Evolutionary conservation across 1,140 invertebrate genomes (phyloP), one percentile per base, ranked within the genome.

Genomic region (Brachionus paranguensis): DNA sequence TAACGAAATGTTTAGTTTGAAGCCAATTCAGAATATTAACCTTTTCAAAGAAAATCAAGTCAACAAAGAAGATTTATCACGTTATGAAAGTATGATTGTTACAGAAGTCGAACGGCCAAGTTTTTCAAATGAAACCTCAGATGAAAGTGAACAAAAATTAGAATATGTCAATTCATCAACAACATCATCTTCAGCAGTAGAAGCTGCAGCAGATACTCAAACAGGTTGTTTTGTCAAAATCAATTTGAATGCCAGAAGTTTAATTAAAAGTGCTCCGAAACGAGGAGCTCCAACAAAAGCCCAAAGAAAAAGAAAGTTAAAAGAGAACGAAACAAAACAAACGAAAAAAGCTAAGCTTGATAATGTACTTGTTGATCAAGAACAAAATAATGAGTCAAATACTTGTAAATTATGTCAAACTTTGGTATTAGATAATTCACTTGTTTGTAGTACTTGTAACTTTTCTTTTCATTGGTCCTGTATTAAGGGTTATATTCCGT

Each of bases 241-340:
- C 2, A 47, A 47, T 47, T 47, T 47, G 14, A 47, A 47, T 33
- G 65, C 1, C 1, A 70, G 27, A 37, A 70, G 65, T 70, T 6
- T 70, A 37, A 27, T 70, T 37, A 70, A 70, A 70, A 70, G 65
- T 70, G 65, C 65, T 70, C 65, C 65, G 6, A 70, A 70, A 37
- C 65, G 27, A 37, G 65, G 65, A n/a, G n/a, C n/a, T n/a, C n/a
- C n/a, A n/a, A n/a, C n/a, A n/a, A n/a, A n/a, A n/a, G n/a, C n/a
- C n/a, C n/a, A n/a, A n/a, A n/a, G n/a, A n/a, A n/a, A n/a, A n/a
- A n/a, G n/a, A n/a, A n/a, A n/a, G n/a, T n/a, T n/a, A n/a, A n/a
- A n/a, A n/a, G n/a, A n/a, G n/a, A n/a, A n/a, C n/a, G n/a, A n/a
- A n/a, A n/a, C n/a, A n/a, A n/a, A n/a, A n/a, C n/a, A n/a, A n/a